phyloP scores from a whole-genome alignment of 2,113 vertebrate species.

The Nibea albiflora region DNA sequence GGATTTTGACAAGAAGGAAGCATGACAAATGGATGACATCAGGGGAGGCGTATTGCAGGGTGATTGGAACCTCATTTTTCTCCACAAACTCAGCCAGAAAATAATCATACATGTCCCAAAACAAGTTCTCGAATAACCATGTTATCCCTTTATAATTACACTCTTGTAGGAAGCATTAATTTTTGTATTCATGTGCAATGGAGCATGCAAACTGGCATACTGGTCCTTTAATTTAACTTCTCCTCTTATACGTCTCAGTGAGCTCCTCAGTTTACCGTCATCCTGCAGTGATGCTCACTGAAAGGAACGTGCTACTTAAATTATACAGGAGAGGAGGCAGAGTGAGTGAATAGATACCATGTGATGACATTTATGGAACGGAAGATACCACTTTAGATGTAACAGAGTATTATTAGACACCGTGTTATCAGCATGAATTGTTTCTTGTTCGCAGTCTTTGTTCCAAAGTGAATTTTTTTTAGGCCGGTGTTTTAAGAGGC shows the following conservation, averaged over 20 bases:
- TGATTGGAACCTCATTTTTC: slow-evolving; percentile 64
- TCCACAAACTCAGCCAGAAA: slow-evolving; percentile 48
- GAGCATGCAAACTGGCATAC: slow-evolving; percentile 30
- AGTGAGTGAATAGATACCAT: slow-evolving; percentile 53
- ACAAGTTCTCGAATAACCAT: slow-evolving; percentile 55
- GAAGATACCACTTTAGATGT: slow-evolving; percentile 59
- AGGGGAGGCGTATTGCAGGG: slow-evolving; percentile 49
- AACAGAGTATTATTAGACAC: slow-evolving; percentile 58
- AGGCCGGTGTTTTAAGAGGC: slow-evolving; percentile 15
- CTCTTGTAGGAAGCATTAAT: slow-evolving; percentile 49
- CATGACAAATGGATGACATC: slow-evolving; percentile 75
- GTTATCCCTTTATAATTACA: slow-evolving; percentile 64
- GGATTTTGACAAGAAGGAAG: slow-evolving; percentile 52
- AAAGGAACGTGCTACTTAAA: slow-evolving; percentile 59
- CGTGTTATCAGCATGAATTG: slow-evolving; percentile 30
- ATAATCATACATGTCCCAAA: slow-evolving; percentile 66
- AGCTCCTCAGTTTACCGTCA: slow-evolving; percentile 57
- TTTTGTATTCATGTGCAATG: slow-evolving; percentile 33
- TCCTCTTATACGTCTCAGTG: slow-evolving; percentile 33
- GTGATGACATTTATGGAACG: slow-evolving; percentile 65
- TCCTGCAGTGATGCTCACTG: slow-evolving; percentile 35
- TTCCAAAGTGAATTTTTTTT: slow-evolving; percentile 25
- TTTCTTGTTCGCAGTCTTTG: slow-evolving; percentile 19
- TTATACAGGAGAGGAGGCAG: slow-evolving; percentile 56
- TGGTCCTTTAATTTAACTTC: slow-evolving; percentile 41